Percentiles rank a stretch among this genome's conserved stretches.
These are phyloP conservation scores for Brassicogethes aeneus DNA, from an alignment of 2,888 invertebrate species.

Conservation along the genomic window DNA sequence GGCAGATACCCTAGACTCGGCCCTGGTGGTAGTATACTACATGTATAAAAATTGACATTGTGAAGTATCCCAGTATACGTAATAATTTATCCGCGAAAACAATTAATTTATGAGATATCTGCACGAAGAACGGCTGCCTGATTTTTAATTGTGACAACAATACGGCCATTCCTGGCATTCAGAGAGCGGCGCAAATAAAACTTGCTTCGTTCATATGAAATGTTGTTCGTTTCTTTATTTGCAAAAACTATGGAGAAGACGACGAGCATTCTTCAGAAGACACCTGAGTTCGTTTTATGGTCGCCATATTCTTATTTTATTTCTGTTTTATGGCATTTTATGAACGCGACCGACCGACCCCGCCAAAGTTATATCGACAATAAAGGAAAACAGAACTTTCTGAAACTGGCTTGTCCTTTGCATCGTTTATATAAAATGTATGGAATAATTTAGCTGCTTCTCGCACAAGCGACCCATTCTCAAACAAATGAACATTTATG, in stretches of 20 bases:
- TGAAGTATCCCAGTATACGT: background rate
- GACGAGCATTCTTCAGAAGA: slow-evolving; percentile 25
- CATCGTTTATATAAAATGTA: slow-evolving; percentile 38
- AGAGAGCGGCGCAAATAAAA: slow-evolving; percentile 6
- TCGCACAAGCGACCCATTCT: background rate
- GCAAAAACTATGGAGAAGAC: slow-evolving; percentile 14
- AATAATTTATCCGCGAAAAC: background rate
- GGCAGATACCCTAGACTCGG: no score
- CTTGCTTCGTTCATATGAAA: slow-evolving; percentile 2
- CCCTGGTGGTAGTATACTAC: no score
- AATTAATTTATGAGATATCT: background rate
- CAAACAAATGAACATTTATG: background rate
- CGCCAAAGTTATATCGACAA: slow-evolving; percentile 28
- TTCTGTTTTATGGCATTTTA: slow-evolving; percentile 30
- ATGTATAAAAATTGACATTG: slow-evolving; percentile 2
- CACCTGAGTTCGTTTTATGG: slow-evolving; percentile 33
- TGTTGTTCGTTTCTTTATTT: slow-evolving; percentile 20
- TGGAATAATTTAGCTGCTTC: slow-evolving; percentile 39
- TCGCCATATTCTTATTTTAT: slow-evolving; percentile 33
- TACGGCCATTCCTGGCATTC: background rate
- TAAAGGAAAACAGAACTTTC: slow-evolving; percentile 35
- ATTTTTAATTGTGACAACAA: background rate
- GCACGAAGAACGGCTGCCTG: background rate
- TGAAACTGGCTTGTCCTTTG: slow-evolving; percentile 33
- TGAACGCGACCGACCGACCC: slow-evolving; percentile 20